These are phyloP conservation scores for Orthosia gracilis DNA, from an alignment of 2,888 invertebrate genomes.

Conservation along the genomic window DNA sequence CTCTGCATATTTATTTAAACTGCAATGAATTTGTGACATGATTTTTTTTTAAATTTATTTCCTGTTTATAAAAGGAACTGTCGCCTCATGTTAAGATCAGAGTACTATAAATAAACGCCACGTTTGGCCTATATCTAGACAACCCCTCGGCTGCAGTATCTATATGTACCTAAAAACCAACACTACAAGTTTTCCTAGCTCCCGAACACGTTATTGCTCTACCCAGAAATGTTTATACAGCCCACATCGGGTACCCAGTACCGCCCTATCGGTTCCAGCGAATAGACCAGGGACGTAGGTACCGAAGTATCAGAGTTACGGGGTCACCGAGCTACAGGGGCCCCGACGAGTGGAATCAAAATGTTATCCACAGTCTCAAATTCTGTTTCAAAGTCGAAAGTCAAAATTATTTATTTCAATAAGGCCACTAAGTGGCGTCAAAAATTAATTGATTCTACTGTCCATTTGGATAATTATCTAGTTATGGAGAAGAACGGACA, in stretches of 20 bases:
- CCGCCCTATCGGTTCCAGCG: slow-evolving; percentile 30
- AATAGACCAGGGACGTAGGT: slow-evolving; percentile 14
- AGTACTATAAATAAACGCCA: slow-evolving; percentile 28
- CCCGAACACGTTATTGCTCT: slow-evolving; percentile 6
- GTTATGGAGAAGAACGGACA: too few relatives aligned
- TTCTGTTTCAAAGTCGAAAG: too few relatives aligned
- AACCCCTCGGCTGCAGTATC: slow-evolving; percentile 1
- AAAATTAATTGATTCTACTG: too few relatives aligned
- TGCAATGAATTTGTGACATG: too few relatives aligned
- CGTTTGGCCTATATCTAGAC: slow-evolving; percentile 32
- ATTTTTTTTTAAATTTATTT: too few relatives aligned
- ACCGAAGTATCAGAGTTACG: too few relatives aligned
- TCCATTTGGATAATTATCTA: too few relatives aligned
- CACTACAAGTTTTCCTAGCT: background rate
- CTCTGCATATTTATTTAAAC: background rate
- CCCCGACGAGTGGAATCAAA: too few relatives aligned
- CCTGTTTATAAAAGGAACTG: background rate
- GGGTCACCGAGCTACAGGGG: too few relatives aligned
- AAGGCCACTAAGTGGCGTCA: too few relatives aligned
- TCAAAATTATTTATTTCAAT: too few relatives aligned
- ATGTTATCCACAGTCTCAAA: too few relatives aligned
- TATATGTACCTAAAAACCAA: slow-evolving; percentile 2
- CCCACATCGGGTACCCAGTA: slow-evolving; percentile 18
- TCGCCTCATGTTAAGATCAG: background rate
- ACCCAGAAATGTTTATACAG: slow-evolving; percentile 23